Evolutionary conservation across 2,888 invertebrate genomes (phyloP).

Genomic region (Conus canariensis): DNA sequence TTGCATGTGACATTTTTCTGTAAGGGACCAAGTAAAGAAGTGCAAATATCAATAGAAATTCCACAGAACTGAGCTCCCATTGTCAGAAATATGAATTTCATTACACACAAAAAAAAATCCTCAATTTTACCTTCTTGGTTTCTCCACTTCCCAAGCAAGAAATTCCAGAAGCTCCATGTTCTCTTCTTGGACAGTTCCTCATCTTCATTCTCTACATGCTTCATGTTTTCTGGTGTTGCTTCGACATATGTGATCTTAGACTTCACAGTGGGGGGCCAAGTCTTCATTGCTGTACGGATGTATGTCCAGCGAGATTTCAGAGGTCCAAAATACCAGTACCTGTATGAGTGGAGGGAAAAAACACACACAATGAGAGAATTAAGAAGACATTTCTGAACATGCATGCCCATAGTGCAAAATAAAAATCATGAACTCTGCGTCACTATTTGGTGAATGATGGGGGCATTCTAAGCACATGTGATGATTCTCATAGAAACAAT

Average conservation of each 20-base stretch:
- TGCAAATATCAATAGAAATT: no score
- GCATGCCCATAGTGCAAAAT: no score
- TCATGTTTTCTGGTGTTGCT: conserved; percentile 63
- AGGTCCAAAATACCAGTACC: conserved; percentile 92
- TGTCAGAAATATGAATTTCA: no score
- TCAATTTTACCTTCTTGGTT: no score
- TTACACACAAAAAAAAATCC: no score
- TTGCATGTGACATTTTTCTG: no score
- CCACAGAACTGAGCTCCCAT: no score
- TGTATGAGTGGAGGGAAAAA: conserved; percentile 46
- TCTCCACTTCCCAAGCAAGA: neutral
- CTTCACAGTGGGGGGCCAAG: conserved; percentile 68
- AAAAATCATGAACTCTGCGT: no score
- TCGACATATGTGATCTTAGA: conserved; percentile 87
- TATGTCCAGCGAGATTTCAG: conserved; percentile 88
- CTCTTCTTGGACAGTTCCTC: neutral
- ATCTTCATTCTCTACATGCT: conserved; percentile 19
- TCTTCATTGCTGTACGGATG: conserved; percentile 81
- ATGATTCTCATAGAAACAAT: no score
- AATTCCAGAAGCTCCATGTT: conserved; percentile 41
- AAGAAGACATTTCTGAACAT: neutral
- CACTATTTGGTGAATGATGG: no score
- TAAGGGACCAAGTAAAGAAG: no score
- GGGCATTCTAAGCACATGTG: no score
- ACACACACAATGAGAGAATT: neutral